Percentiles rank a stretch among this genome's conserved stretches.
Conservation (phyloP, 2,888 invertebrate genomes). For the Linyphia triangularis region DNA sequence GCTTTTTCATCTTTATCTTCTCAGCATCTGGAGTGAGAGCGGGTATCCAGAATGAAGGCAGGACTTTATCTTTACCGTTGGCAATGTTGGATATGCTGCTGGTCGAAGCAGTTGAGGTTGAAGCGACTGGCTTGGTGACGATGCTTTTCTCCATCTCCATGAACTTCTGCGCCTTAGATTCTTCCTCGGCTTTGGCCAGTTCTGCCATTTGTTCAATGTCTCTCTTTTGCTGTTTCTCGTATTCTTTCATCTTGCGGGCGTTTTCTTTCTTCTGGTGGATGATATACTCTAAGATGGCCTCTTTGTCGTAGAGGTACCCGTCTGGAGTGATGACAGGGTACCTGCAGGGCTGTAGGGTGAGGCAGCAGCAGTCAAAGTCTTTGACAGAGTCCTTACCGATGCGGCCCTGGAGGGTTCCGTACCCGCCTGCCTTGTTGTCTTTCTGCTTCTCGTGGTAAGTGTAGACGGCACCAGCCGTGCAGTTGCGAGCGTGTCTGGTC, state of each 20-base stretch:
- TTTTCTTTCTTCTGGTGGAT: slow-evolving; percentile 96
- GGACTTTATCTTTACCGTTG: slow-evolving; percentile 87
- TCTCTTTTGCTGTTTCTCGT: slow-evolving; percentile 90
- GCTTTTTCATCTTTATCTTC: slow-evolving; percentile 86
- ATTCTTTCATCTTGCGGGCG: slow-evolving; percentile 92
- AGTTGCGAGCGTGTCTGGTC: slow-evolving; percentile 98
- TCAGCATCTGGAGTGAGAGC: slow-evolving; percentile 93
- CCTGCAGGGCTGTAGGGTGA: slow-evolving; percentile 97
- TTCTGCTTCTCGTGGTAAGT: slow-evolving; percentile 98
- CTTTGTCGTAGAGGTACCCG: slow-evolving; percentile 97
- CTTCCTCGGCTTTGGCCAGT: slow-evolving; percentile 86
- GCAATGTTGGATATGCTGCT: slow-evolving; percentile 90
- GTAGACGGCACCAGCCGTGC: slow-evolving; percentile 98
- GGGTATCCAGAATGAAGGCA: slow-evolving; percentile 98
- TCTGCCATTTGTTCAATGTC: slow-evolving; percentile 86
- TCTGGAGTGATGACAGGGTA: slow-evolving; percentile 94
- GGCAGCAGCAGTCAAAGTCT: slow-evolving; percentile 97
- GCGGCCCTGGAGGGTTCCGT: slow-evolving; percentile 85
- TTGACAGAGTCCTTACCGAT: slow-evolving; percentile 96
- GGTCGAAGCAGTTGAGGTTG: slow-evolving; percentile 37
- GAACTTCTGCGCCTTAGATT: slow-evolving; percentile 88
- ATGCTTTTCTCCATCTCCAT: slow-evolving; percentile 88
- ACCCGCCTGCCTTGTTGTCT: slow-evolving; percentile 96
- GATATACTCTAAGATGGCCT: slow-evolving; percentile 96
- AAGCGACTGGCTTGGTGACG: slow-evolving; percentile 39